These are phyloP conservation scores for Smutsia gigantea DNA, from an alignment of 2,797 vertebrate species.

Conservation along the genomic window DNA sequence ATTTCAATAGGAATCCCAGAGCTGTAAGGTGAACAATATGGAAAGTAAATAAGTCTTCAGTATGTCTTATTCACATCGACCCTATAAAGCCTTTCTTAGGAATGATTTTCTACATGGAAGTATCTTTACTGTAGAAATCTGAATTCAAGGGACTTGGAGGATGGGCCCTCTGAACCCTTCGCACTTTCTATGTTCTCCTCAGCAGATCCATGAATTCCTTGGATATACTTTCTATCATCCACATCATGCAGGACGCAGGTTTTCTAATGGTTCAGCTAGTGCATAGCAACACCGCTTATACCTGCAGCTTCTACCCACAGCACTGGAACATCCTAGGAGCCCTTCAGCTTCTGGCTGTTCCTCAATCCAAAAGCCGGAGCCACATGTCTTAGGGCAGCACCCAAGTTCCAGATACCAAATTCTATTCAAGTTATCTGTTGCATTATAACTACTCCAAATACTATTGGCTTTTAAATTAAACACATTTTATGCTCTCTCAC, in stretches of 20 bases:
- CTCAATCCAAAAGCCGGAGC: neutral
- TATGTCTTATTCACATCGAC: too few species aligned
- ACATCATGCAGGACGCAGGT: too few species aligned
- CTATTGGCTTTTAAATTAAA: neutral
- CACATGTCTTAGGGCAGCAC: neutral
- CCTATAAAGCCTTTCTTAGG: neutral
- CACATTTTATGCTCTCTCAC: neutral
- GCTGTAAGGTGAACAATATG: neutral
- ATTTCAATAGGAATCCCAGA: neutral
- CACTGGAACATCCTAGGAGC: neutral
- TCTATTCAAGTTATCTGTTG: neutral
- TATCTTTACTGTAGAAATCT: neutral
- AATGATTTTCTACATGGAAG: neutral
- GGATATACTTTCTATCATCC: neutral
- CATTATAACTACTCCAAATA: neutral
- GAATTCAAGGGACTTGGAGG: neutral
- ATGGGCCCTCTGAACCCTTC: too few species aligned
- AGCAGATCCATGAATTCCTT: neutral
- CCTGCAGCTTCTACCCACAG: neutral
- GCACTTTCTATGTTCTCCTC: neutral
- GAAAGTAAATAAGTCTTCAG: neutral
- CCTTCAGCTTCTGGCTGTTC: neutral
- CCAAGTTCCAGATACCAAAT: neutral
- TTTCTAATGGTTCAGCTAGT: neutral
- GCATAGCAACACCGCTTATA: too few species aligned